These are phyloP conservation scores for Drosophila sechellia DNA, from an alignment of 1,140 invertebrate genomes.

Conservation along the genomic window DNA sequence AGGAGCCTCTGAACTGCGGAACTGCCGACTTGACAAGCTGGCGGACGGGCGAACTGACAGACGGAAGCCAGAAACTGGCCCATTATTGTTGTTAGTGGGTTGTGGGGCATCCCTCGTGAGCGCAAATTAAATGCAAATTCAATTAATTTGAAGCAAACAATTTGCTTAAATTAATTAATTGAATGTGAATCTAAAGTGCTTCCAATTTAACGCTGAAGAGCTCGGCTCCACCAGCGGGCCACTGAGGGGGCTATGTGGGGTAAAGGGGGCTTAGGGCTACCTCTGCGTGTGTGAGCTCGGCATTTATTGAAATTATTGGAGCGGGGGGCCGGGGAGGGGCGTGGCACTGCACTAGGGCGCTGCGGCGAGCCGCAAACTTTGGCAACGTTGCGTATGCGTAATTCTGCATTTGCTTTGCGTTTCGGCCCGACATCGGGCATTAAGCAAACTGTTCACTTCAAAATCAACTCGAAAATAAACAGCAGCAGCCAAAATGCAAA, in stretches of 20 bases:
- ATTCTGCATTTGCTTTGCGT: slow-evolving; percentile 68
- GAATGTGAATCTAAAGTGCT: slow-evolving; percentile 82
- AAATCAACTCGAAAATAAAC: slow-evolving; percentile 84
- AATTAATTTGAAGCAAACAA: slow-evolving; percentile 83
- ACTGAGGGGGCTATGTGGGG: background rate
- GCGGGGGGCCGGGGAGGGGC: background rate
- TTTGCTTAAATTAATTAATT: slow-evolving; percentile 84
- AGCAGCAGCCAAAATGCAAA: slow-evolving; percentile 68
- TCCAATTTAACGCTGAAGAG: slow-evolving; percentile 75
- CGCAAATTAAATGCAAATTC: slow-evolving; percentile 84
- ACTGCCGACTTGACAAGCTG: slow-evolving; percentile 13
- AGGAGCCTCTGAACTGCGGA: background rate
- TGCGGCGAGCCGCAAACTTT: slow-evolving; percentile 69
- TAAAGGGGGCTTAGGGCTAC: slow-evolving; percentile 3
- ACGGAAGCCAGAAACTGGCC: slow-evolving; percentile 35
- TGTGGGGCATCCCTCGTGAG: slow-evolving; percentile 56
- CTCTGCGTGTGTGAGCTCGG: slow-evolving; percentile 46
- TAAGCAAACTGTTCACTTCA: slow-evolving; percentile 84
- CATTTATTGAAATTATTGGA: slow-evolving; percentile 76
- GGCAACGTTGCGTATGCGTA: slow-evolving; percentile 75
- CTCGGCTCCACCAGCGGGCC: slow-evolving; percentile 11
- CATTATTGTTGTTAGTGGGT: slow-evolving; percentile 23
- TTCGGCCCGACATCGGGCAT: slow-evolving; percentile 52
- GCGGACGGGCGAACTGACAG: slow-evolving; percentile 37
- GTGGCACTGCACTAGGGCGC: background rate